Conservation (phyloP, 1,140 invertebrate genomes). For the Heliconius himera region DNA sequence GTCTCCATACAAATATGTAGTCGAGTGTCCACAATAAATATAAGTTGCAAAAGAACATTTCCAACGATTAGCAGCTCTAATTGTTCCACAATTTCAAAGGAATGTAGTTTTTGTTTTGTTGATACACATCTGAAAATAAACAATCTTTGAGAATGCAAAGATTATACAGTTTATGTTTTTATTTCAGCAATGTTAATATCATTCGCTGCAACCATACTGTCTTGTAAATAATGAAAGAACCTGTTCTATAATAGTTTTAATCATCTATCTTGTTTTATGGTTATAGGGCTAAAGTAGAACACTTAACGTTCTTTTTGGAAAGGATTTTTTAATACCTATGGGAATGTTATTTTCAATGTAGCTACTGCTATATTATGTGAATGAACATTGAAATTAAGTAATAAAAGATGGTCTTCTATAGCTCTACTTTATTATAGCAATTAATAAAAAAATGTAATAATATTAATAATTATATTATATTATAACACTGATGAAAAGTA, state of each 20-base stretch:
- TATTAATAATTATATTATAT: too few relatives aligned
- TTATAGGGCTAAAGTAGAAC: not conserved
- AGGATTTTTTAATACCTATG: too few relatives aligned
- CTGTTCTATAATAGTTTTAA: not conserved
- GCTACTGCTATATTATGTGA: not conserved
- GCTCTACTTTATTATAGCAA: too few relatives aligned
- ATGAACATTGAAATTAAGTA: not conserved
- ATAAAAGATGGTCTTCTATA: not conserved
- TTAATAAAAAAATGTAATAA: too few relatives aligned
- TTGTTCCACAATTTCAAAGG: slow-evolving; percentile 20
- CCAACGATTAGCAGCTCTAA: slow-evolving; percentile 25
- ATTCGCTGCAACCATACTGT: slow-evolving; percentile 9
- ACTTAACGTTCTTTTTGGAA: not conserved
- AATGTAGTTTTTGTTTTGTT: slow-evolving; percentile 19
- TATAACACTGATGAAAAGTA: not conserved
- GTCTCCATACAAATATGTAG: not conserved
- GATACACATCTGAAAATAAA: slow-evolving; percentile 18
- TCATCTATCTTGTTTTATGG: not conserved
- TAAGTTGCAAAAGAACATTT: slow-evolving; percentile 20
- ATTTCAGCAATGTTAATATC: not conserved
- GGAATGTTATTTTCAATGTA: too few relatives aligned
- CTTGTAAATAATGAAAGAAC: slow-evolving; percentile 16
- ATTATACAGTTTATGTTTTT: not conserved
- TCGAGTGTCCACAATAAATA: slow-evolving; percentile 15
- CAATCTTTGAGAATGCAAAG: not conserved